phyloP scores from a whole-genome alignment of 92 coral and sea anemone species.

The Phenganax stokvisi region DNA sequence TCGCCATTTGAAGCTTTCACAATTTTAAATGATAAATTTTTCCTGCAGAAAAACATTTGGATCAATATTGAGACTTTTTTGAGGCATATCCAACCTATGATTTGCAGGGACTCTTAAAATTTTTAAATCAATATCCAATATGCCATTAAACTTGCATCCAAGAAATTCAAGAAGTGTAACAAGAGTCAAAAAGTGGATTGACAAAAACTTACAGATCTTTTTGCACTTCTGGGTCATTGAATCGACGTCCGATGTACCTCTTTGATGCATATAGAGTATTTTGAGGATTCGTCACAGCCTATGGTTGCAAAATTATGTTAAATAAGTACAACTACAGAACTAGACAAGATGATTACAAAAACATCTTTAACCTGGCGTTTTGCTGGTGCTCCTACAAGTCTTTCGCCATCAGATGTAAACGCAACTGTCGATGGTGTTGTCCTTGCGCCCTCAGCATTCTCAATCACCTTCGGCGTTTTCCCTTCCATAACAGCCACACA shows the following conservation, averaged over 20 bases:
- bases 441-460: conserved; percentile 89
- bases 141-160: not conserved
- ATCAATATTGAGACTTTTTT: not conserved
- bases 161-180: not conserved
- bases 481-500: conserved; percentile 99
- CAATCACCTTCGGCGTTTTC: conserved; percentile 82
- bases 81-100: not conserved
- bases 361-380: conserved; percentile 65
- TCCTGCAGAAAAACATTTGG: conserved; percentile 41
- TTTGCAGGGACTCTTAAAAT: no score
- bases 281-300: conserved; percentile 92
- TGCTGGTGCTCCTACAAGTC: conserved; percentile 97
- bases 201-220: conserved; percentile 68
- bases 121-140: no score
- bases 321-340: not conserved
- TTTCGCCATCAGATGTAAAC: conserved; percentile 74
- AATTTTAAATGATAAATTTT: conserved; percentile 64
- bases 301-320: not conserved
- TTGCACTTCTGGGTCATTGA: conserved; percentile 75
- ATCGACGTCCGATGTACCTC: conserved; percentile 91
- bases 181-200: not conserved
- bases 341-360: not conserved
- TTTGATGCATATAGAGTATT: conserved; percentile 93
- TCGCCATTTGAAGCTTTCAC: conserved; percentile 88
- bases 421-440: conserved; percentile 94